These are phyloP conservation scores for Archilochus colubris DNA, from an alignment of 2,113 vertebrate genomes.

Conservation along the genomic window DNA sequence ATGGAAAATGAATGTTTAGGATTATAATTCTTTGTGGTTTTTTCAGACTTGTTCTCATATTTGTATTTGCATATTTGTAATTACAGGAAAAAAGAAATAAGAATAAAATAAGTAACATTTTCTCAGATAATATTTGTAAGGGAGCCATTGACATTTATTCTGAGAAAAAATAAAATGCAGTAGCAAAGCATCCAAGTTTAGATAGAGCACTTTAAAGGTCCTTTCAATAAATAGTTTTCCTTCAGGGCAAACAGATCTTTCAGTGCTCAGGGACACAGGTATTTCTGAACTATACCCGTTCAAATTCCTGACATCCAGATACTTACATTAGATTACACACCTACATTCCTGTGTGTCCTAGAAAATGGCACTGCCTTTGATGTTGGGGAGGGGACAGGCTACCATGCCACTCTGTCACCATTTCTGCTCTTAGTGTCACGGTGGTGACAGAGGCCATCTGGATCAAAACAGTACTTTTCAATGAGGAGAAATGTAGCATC, in stretches of 20 bases:
- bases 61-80: neutral
- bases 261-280: neutral
- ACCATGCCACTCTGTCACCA: neutral
- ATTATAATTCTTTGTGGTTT: neutral
- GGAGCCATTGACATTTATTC: accelerated
- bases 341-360: neutral
- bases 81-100: neutral
- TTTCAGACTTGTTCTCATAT: neutral
- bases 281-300: neutral
- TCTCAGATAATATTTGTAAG: neutral
- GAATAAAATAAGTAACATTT: neutral
- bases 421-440: neutral
- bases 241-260: neutral
- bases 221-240: neutral
- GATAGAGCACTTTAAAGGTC: neutral
- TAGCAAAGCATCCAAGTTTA: neutral
- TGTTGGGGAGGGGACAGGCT: neutral
- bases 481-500: neutral
- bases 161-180: neutral
- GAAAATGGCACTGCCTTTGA: neutral
- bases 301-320: neutral
- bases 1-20: neutral
- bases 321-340: neutral
- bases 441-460: neutral
- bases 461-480: neutral